Evolutionary conservation across 2,113 vertebrate genomes (phyloP), one percentile per base, ranked within the genome.

Genomic region (Apeltes quadracus): DNA sequence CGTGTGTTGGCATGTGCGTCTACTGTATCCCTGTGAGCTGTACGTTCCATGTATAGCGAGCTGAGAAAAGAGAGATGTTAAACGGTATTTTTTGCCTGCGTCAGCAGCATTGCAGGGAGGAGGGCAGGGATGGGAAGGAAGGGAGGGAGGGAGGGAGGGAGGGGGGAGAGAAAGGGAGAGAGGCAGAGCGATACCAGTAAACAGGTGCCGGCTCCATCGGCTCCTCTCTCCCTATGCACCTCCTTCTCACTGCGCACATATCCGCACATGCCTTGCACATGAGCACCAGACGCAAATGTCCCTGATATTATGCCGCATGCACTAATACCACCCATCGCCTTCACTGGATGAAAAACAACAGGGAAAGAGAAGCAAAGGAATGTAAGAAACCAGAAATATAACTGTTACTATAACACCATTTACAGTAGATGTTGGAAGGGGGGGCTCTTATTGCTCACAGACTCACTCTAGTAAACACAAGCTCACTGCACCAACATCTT

Each of bases 81-180:
- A 87, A 88, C 80, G 86, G 87, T 91, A 62, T 64, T 87, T 93
- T 92, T 87, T 89, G 88, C 85, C 87, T 92, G 91, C 84, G 87
- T 93, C 91, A 94, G 92, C 93, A 92, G 89, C 85, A 88, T 88
- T 80, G 82, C 84, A 84, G 88, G 84, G 83, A 75, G 81, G 82
- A 66, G 71, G 67, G 67, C 76, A 44, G 41, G 8, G 56, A 22
- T 23, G 23, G 38, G n/a, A 54, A 39, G 67, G 61, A 44, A 29
- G 20, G 38, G 54, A 16, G 18, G 46, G 58, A 51, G 78, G 61
- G 61, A n/a, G n/a, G n/a, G n/a, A n/a, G n/a, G n/a, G n/a, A n/a
- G n/a, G n/a, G 29, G 16, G 48, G 61, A 20, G 14, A 14, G 58
- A 63, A 22, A 36, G n/a, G 27, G 51, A 74, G 66, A 58, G 65